Evolutionary conservation across 2,888 invertebrate genomes (phyloP), one percentile per base, ranked within the genome.

Genomic region (Nomada fabriciana): DNA sequence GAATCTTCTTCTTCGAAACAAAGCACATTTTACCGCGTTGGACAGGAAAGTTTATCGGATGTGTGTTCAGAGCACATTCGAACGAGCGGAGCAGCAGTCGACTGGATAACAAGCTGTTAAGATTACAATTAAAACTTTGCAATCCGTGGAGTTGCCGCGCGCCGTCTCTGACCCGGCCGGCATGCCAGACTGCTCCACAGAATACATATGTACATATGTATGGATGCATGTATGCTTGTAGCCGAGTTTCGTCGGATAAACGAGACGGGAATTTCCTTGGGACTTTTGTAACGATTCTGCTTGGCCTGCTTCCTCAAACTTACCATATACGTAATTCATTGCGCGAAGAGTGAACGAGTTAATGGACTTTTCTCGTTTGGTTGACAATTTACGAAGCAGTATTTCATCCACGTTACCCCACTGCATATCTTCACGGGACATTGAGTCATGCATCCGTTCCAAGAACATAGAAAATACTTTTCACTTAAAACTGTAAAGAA

Each of bases 121-220:
- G 82, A 82, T 69, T 77, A 80, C 69, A 77, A 87, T 86, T 88
- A 87, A 83, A 84, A 87, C 71, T 86, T 85, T 68, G 70, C 72
- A 72, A 76, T 80, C 50, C 52, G 65, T 15, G 25, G 25, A 63
- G 42, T 10, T 47, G 20, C 29, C 43, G 20, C 57, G 47, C 36
- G 47, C 42, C 52, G 52, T 71, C 72, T 25, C 69, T 42, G 65
- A 10, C 43, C 47, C 52, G n/a, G 55, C 29, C 57, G 73, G 72
- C 52, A 63, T 36, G 60, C 20, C 43, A 25, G 76, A 15, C 15
- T 57, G 47, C 64, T 52, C 47, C 29, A 53, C 23, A 15, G 69
- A 80, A 82, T 67, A 76, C 29, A 7, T 29, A 29, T 7, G 0
- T 29, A 29, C 0, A 0, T 7, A 36, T 1, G 1, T 36, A 5